Conservation (phyloP, 2,888 invertebrate species). For the Gryllus longicercus region DNA sequence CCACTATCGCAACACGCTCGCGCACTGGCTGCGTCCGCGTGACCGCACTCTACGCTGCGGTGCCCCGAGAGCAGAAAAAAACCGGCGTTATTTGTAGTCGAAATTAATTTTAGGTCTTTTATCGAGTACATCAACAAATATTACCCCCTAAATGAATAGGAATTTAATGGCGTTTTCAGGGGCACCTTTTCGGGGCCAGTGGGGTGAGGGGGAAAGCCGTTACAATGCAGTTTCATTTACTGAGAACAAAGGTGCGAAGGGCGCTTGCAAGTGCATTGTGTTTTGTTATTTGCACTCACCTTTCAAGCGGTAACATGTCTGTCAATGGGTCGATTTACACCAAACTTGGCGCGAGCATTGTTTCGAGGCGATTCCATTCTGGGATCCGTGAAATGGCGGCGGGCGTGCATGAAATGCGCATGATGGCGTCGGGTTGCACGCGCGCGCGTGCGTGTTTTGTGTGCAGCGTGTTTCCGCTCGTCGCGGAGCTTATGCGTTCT, state of each 20-base stretch:
- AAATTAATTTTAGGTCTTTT: constrained; percentile 17
- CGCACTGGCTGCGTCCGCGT: not conserved
- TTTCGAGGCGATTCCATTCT: constrained; percentile 17
- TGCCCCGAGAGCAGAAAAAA: not conserved
- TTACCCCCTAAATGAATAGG: constrained; percentile 4
- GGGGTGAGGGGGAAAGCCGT: not conserved
- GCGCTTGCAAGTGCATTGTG: constrained; percentile 1
- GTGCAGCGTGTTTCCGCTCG: no score
- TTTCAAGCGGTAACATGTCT: not conserved
- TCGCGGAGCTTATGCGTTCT: no score
- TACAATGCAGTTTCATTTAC: constrained; percentile 17
- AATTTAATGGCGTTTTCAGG: constrained; percentile 17
- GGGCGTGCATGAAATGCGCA: constrained; percentile 17
- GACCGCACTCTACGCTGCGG: not conserved
- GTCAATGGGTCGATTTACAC: constrained; percentile 7
- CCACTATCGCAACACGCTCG: constrained; percentile 17
- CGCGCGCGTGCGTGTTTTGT: no score
- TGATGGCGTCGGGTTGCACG: not conserved
- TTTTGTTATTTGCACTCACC: constrained; percentile 17
- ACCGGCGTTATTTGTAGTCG: not conserved
- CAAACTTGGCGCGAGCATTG: not conserved
- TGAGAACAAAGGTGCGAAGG: constrained; percentile 7
- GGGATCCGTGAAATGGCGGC: not conserved
- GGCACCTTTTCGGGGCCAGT: not conserved
- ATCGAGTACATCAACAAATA: constrained; percentile 17